Evolutionary conservation across 2,888 invertebrate species (phyloP).

Genomic region (Piscicola geometra): DNA sequence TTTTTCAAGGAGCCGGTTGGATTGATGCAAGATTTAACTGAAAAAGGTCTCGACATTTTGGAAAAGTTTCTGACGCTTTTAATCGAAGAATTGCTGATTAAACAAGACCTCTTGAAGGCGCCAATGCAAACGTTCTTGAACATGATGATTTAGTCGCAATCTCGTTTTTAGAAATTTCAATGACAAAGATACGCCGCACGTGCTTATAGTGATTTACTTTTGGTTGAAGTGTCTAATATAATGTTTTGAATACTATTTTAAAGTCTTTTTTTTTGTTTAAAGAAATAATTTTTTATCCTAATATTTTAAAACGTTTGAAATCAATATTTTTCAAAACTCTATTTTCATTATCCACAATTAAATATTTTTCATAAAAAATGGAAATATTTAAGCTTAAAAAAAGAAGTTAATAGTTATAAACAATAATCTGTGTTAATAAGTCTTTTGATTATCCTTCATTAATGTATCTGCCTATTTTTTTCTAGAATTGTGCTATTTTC

Average conservation of each 20-base stretch:
- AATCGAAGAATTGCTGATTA: neutral
- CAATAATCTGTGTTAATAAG: too few relatives aligned
- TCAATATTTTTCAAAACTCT: too few relatives aligned
- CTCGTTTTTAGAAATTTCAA: neutral
- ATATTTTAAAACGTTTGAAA: too few relatives aligned
- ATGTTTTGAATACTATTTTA: neutral
- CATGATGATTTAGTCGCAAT: neutral
- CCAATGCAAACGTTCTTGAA: neutral
- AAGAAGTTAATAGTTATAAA: too few relatives aligned
- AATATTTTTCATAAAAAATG: too few relatives aligned
- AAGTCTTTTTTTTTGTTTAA: neutral
- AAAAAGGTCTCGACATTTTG: neutral
- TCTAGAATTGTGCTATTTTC: too few relatives aligned
- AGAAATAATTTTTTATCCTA: neutral
- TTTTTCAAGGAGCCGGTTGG: neutral
- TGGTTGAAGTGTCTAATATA: too few relatives aligned
- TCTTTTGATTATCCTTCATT: too few relatives aligned
- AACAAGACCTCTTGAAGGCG: neutral
- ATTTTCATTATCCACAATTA: too few relatives aligned
- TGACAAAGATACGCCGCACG: neutral
- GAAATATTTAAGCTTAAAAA: too few relatives aligned
- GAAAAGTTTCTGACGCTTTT: slow-evolving; percentile 2
- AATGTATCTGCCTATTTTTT: too few relatives aligned
- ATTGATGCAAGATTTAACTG: neutral
- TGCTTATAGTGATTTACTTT: neutral